phyloP scores from a whole-genome alignment of 2,797 vertebrate species.

The Channallabes apus region DNA sequence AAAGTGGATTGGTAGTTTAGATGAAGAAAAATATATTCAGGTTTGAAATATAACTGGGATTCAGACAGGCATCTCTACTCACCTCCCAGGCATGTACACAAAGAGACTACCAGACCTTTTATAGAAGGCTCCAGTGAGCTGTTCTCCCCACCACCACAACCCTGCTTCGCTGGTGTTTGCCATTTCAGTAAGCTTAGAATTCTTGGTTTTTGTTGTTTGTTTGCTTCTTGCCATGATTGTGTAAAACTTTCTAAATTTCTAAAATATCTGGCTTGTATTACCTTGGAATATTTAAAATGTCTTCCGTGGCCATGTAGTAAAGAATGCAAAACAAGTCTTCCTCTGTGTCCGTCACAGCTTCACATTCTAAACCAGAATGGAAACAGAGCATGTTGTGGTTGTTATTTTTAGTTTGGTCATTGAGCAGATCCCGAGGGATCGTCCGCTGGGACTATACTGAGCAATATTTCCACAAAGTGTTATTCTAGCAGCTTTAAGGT shows the following conservation, averaged over 20 bases:
- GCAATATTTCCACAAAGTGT: slow-evolving; percentile 22
- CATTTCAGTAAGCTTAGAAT: background rate
- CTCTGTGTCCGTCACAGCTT: slow-evolving; percentile 57
- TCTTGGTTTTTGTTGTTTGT: background rate
- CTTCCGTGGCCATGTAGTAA: slow-evolving; percentile 48
- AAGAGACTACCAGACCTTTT: slow-evolving; percentile 39
- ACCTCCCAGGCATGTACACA: slow-evolving; percentile 37
- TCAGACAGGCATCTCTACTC: slow-evolving; percentile 8
- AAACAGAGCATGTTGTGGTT: slow-evolving; percentile 59
- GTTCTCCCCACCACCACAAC: background rate
- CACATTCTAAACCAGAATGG: slow-evolving; percentile 61
- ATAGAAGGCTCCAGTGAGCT: slow-evolving; percentile 26
- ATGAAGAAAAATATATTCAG: background rate
- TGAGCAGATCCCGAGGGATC: slow-evolving; percentile 56
- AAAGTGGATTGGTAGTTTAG: background rate
- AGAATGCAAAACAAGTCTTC: slow-evolving; percentile 47
- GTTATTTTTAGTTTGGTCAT: slow-evolving; percentile 78
- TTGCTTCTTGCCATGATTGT: background rate
- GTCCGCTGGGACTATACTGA: slow-evolving; percentile 55
- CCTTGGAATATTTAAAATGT: slow-evolving; percentile 55
- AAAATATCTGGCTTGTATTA: background rate
- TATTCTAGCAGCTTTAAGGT: slow-evolving; percentile 53
- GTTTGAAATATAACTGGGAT: slow-evolving; percentile 1
- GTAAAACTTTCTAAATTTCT: background rate
- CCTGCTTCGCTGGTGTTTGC: background rate